Evolutionary conservation across 2,888 invertebrate genomes (phyloP).

Genomic region (Timandra comae): DNA sequence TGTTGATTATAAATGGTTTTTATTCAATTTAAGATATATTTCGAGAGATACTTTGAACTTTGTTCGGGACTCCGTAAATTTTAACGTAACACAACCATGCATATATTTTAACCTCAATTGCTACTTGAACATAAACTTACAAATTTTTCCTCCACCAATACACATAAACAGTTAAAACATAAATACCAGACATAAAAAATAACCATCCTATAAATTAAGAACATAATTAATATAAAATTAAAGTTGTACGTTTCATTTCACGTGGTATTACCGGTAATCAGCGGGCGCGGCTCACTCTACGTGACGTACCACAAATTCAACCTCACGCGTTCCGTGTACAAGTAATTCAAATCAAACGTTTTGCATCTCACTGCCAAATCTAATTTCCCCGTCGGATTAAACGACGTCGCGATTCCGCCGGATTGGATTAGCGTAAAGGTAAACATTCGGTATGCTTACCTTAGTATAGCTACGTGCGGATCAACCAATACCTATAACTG

Average conservation of each 20-base stretch:
- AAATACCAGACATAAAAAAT: too few species aligned
- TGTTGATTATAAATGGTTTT: too few species aligned
- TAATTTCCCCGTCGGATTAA: constrained; percentile 61
- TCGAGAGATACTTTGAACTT: too few species aligned
- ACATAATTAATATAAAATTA: neutral
- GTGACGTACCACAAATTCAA: constrained; percentile 13
- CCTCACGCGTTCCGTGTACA: constrained; percentile 11
- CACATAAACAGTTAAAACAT: too few species aligned
- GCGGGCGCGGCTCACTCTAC: constrained; percentile 17
- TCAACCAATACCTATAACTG: neutral
- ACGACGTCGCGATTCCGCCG: constrained; percentile 43
- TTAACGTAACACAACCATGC: too few species aligned
- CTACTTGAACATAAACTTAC: too few species aligned
- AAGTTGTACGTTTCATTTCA: neutral
- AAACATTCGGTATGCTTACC: constrained; percentile 8
- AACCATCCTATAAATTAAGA: neutral
- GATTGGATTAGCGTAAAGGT: constrained; percentile 44
- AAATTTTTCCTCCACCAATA: too few species aligned
- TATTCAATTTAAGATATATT: too few species aligned
- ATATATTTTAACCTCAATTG: too few species aligned
- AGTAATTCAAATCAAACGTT: constrained; percentile 59
- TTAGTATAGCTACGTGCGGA: neutral
- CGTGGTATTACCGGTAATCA: neutral
- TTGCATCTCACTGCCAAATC: constrained; percentile 45
- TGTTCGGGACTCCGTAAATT: too few species aligned